Evolutionary conservation across 2,888 invertebrate genomes (phyloP).

Genomic region (Phlogophora meticulosa): DNA sequence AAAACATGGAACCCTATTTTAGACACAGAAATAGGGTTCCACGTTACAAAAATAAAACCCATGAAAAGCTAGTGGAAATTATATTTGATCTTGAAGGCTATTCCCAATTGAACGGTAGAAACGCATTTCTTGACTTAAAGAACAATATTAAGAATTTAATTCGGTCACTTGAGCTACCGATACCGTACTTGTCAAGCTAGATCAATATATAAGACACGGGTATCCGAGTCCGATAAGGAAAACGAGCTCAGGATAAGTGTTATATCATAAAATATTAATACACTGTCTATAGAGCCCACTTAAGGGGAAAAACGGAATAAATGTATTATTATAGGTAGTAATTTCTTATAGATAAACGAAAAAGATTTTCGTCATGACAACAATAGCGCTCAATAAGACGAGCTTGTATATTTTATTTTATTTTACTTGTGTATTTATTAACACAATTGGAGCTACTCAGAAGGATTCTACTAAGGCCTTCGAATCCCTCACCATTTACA

Average conservation of each 20-base stretch:
- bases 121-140: not conserved
- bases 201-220: slow-evolving; percentile 39
- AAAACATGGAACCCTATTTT: too few species aligned
- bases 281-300: slow-evolving; percentile 43
- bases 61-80: not conserved
- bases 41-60: too few species aligned
- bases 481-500: slow-evolving; percentile 61
- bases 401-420: too few species aligned
- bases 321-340: slow-evolving; percentile 42
- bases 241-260: slow-evolving; percentile 51
- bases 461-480: slow-evolving; percentile 42
- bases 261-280: slow-evolving; percentile 63
- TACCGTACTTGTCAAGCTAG: slow-evolving; percentile 12
- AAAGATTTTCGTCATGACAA: slow-evolving; percentile 44
- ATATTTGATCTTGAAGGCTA: not conserved
- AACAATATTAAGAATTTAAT: not conserved
- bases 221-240: slow-evolving; percentile 46
- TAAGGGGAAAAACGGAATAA: slow-evolving; percentile 52
- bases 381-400: slow-evolving; percentile 45
- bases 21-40: too few species aligned
- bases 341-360: slow-evolving; percentile 40
- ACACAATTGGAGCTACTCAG: slow-evolving; percentile 46
- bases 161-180: not conserved
- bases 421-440: too few species aligned
- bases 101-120: too few species aligned